phyloP scores from a whole-genome alignment of 2,888 invertebrate genomes.

The Drosophila borborema region DNA sequence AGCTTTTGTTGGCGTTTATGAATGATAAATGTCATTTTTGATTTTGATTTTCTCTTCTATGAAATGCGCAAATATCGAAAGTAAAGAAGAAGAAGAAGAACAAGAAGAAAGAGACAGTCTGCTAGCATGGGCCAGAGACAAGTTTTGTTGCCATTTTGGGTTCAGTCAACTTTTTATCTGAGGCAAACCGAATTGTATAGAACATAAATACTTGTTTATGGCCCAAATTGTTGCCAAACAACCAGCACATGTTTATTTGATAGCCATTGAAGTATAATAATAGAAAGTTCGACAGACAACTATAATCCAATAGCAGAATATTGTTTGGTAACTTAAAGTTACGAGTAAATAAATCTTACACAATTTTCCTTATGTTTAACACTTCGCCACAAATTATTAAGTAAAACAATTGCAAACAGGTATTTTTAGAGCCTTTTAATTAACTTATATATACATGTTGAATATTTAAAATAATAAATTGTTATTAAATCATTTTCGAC shows the following conservation, averaged over 20 bases:
- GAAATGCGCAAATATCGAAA: slow-evolving; percentile 50
- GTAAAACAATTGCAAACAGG: slow-evolving; percentile 3
- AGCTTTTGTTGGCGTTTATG: slow-evolving; percentile 59
- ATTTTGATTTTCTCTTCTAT: slow-evolving; percentile 57
- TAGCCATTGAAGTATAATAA: slow-evolving; percentile 5
- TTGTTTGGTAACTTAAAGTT: neutral
- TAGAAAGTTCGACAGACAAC: neutral
- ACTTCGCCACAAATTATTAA: neutral
- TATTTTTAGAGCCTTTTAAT: slow-evolving; percentile 6
- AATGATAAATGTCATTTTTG: slow-evolving; percentile 72
- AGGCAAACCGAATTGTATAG: slow-evolving; percentile 22
- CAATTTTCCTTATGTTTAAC: neutral
- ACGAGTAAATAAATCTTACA: no score
- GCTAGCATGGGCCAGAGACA: slow-evolving; percentile 31
- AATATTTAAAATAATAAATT: slow-evolving; percentile 1
- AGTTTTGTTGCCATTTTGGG: slow-evolving; percentile 39
- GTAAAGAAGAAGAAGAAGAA: neutral
- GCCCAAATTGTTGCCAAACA: slow-evolving; percentile 21
- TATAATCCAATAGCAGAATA: neutral
- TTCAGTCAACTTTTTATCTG: slow-evolving; percentile 46
- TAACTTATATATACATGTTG: neutral
- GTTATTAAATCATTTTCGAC: slow-evolving; percentile 1
- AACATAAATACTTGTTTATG: slow-evolving; percentile 45
- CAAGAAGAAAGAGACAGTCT: neutral
- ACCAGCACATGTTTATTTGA: slow-evolving; percentile 36